Conservation (phyloP, 92 coral and sea anemone species). For the Plumapathes pennacea region DNA sequence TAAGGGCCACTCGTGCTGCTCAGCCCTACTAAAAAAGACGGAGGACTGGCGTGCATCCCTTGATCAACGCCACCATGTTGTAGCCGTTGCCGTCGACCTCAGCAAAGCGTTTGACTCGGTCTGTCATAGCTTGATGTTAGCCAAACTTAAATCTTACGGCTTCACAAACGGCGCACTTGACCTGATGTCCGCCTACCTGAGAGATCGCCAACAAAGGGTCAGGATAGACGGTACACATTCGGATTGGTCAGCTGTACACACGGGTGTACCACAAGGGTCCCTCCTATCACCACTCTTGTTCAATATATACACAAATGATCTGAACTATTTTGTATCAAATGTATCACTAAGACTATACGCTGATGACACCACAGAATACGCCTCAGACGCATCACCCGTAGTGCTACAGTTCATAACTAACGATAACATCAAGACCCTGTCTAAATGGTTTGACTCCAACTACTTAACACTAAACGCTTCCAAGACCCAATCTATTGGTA, state of each 20-base stretch:
- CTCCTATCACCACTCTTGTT: neutral
- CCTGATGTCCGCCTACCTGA: neutral
- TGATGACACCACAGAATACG: constrained; percentile 5
- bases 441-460: neutral
- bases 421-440: neutral
- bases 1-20: constrained; percentile 6
- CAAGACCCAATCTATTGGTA: constrained; percentile 3
- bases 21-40: neutral
- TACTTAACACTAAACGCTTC: neutral
- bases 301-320: neutral
- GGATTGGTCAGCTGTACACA: neutral
- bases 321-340: constrained; percentile 1
- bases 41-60: constrained; percentile 22
- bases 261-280: neutral
- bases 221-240: neutral
- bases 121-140: neutral
- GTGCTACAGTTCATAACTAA: neutral
- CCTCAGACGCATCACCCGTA: constrained; percentile 1
- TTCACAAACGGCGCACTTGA: neutral
- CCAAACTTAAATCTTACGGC: neutral
- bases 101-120: constrained; percentile 13
- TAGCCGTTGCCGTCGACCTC: constrained; percentile 1
- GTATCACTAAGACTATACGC: constrained; percentile 14
- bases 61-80: constrained; percentile 1
- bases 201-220: neutral